phyloP scores from a whole-genome alignment of 1,140 invertebrate genomes.

The Heliconius eleuchia region DNA sequence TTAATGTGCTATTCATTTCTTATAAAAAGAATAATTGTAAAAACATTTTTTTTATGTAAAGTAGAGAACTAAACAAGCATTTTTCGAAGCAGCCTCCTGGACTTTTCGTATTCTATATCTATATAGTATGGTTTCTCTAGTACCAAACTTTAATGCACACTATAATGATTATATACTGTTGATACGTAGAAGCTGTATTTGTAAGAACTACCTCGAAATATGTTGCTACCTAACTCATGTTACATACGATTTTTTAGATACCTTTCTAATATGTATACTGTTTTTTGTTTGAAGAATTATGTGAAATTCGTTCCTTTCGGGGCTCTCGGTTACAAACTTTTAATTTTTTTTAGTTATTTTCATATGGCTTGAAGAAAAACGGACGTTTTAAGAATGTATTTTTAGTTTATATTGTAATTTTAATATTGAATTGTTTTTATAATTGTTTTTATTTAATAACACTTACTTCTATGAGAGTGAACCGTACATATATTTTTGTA shows the following conservation, averaged over 20 bases:
- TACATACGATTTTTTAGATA: background rate
- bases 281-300: background rate
- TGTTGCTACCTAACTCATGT: background rate
- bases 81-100: slow-evolving; percentile 21
- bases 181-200: slow-evolving; percentile 12
- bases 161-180: slow-evolving; percentile 6
- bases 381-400: background rate
- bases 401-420: too few species aligned
- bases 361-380: background rate
- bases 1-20: too few species aligned
- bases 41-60: background rate
- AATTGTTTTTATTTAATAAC: too few species aligned
- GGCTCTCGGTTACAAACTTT: background rate
- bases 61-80: slow-evolving; percentile 20
- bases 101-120: slow-evolving; percentile 12
- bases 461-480: too few species aligned
- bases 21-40: background rate
- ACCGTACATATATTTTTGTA: too few species aligned
- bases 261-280: background rate
- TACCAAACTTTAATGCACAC: background rate
- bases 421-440: too few species aligned
- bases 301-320: background rate
- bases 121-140: background rate
- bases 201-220: slow-evolving; percentile 8
- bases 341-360: background rate